These are phyloP conservation scores for Dasypus novemcinctus DNA, from an alignment of 2,113 vertebrate species.

Conservation along the genomic window DNA sequence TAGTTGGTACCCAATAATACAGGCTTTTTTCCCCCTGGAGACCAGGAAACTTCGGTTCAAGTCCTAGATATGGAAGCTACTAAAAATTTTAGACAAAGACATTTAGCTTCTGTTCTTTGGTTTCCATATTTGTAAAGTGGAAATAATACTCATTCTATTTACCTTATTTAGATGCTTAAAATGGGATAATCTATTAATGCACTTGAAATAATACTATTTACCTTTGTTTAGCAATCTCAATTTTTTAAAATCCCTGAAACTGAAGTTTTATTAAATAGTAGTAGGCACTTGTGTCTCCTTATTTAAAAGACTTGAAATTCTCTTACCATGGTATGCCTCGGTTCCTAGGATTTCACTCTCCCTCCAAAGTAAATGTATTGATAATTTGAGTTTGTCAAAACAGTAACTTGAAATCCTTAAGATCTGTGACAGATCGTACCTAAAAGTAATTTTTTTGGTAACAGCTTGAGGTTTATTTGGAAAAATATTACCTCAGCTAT, in stretches of 20 bases:
- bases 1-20: neutral
- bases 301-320: conserved; percentile 28
- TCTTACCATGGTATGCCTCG: conserved; percentile 1
- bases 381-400: conserved; percentile 47
- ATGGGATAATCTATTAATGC: conserved; percentile 11
- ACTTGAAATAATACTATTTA: conserved; percentile 34
- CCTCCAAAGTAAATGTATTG: conserved; percentile 20
- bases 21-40: neutral
- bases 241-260: conserved; percentile 50
- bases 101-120: conserved; percentile 59
- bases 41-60: neutral
- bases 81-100: conserved; percentile 20
- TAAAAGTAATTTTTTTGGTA: conserved; percentile 26
- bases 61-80: neutral
- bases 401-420: conserved; percentile 31
- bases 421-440: conserved; percentile 40
- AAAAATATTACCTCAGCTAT: conserved; percentile 57
- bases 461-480: conserved; percentile 29
- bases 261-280: neutral
- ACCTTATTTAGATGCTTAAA: conserved; percentile 4
- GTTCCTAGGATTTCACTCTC: conserved; percentile 40
- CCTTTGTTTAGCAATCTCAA: conserved; percentile 39
- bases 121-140: conserved; percentile 51
- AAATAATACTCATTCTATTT: neutral
- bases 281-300: conserved; percentile 70